Evolutionary conservation across 1,140 invertebrate species (phyloP), one percentile per base, ranked within the genome.

Genomic region (Nasonia giraulti): DNA sequence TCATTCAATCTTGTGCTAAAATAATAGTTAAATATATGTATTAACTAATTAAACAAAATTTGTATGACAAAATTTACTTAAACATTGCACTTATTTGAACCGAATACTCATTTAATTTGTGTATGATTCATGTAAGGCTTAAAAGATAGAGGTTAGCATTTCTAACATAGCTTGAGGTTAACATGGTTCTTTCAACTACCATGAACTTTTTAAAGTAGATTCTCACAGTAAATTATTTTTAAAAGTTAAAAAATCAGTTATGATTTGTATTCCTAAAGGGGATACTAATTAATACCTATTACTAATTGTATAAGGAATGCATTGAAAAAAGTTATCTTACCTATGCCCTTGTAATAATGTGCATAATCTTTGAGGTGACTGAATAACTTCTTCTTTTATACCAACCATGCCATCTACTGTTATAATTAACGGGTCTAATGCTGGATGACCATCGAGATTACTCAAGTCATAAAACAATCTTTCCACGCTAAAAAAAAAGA

Each of bases 271-370:
- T 44, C 1, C 40, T 44, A 44, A 44, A 44, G 40, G 40, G 6
- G n/a, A n/a, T n/a, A 20, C 55, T 20, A 62, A 62, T 62, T 20
- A 62, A 6, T 62, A 62, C 50, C 4, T 55, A 62, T 62, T 62
- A 20, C 3, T 20, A 62, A 62, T 7, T 62, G 20, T 62, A n/a
- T 14, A 62, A 20, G 23, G 11, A 31, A 12, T 33, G 33, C 33
- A 40, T 40, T 62, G 47, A 55, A 17, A 74, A 82, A 69, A 55
- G 50, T 55, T 47, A 23, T 55, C 93, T 93, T 95, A 97, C 97
- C 96, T 97, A 93, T 98, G 97, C 86, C 96, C 96, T 93, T 97
- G 96, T 82, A 98, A 95, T 87, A 98, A 93, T 71, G 96, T 96
- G 89, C 96, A 97, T 20, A 98, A 93, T 87, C 96, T 94, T 89